phyloP scores from a whole-genome alignment of 2,113 vertebrate species.

The Charadrius vociferus region DNA sequence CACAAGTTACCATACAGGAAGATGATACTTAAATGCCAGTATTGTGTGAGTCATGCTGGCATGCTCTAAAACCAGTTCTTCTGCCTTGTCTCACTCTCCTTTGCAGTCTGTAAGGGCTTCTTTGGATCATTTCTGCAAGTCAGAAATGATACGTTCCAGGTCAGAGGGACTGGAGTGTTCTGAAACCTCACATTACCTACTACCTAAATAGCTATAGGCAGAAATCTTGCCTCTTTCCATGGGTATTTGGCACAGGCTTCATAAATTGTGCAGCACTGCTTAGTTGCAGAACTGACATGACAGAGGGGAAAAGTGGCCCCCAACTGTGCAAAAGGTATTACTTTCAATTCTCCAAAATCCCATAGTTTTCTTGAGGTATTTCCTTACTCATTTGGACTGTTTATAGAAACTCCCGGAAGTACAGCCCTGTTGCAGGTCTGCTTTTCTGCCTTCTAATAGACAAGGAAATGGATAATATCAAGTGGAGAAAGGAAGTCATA shows the following conservation, averaged over 20 bases:
- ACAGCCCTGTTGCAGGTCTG: fast-evolving
- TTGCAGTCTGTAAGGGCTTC: background rate
- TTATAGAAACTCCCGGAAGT: background rate
- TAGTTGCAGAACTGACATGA: background rate
- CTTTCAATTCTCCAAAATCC: background rate
- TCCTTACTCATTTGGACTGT: background rate
- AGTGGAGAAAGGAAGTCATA: background rate
- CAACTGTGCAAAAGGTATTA: background rate
- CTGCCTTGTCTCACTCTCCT: background rate
- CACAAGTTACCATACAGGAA: background rate
- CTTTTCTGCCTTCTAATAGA: background rate
- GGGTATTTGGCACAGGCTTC: background rate
- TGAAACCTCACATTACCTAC: background rate
- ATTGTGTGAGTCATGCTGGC: background rate
- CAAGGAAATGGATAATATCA: background rate
- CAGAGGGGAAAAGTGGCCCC: background rate
- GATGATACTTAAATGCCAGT: background rate
- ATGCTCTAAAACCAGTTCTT: background rate
- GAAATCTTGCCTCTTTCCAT: background rate
- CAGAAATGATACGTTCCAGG: background rate
- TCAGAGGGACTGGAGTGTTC: background rate
- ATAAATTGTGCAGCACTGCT: background rate
- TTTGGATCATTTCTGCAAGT: background rate
- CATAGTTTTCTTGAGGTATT: background rate
- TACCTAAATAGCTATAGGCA: background rate